Percentiles rank a stretch among this genome's conserved stretches.
Evolutionary conservation across 2,113 vertebrate genomes (phyloP).

Genomic region (Panthera tigris): DNA sequence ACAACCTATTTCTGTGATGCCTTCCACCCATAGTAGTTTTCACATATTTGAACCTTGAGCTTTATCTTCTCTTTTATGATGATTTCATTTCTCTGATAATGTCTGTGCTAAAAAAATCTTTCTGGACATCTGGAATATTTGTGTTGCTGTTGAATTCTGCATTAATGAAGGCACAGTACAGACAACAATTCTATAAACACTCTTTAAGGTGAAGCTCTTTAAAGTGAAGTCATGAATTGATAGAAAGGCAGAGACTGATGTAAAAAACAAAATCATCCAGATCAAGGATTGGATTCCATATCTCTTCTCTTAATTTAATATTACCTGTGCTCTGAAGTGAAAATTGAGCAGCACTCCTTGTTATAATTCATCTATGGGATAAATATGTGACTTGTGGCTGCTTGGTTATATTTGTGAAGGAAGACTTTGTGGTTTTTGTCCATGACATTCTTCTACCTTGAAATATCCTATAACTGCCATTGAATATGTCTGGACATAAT

Average conservation of each 20-base stretch:
- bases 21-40: background rate
- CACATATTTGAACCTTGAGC: background rate
- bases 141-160: background rate
- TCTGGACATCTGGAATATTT: background rate
- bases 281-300: background rate
- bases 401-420: background rate
- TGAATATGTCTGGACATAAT: background rate
- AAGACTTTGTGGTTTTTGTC: background rate
- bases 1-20: background rate
- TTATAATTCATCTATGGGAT: background rate
- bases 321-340: background rate
- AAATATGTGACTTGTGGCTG: background rate
- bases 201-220: background rate
- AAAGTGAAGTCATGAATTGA: background rate
- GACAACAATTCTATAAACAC: background rate
- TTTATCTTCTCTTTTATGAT: slow-evolving; percentile 24
- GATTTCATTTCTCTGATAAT: slow-evolving; percentile 11
- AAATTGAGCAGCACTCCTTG: background rate
- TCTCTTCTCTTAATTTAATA: background rate
- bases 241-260: background rate
- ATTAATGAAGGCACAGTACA: background rate
- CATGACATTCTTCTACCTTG: background rate
- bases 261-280: background rate
- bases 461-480: background rate
- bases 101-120: background rate